Evolutionary conservation across 2,797 vertebrate genomes (phyloP).

Genomic region (Mormyrus proboscirostris): DNA sequence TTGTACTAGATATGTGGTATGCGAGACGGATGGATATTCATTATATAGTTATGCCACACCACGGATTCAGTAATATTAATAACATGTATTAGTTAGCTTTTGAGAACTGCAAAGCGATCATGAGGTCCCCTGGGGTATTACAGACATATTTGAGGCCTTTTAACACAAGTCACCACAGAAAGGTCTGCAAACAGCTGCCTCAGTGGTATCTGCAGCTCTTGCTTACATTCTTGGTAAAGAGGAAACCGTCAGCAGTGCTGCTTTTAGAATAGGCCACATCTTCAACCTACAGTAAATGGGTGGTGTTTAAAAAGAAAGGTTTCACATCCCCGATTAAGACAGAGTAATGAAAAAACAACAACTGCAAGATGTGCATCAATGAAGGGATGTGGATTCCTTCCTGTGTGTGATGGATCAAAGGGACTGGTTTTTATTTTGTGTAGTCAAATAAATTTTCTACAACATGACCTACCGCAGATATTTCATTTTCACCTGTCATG

Average conservation of each 20-base stretch:
- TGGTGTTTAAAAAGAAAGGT: neutral
- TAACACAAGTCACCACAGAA: neutral
- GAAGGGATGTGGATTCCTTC: neutral
- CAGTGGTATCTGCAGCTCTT: neutral
- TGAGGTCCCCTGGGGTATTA: neutral
- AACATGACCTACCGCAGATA: neutral
- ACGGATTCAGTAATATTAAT: neutral
- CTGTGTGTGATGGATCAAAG: neutral
- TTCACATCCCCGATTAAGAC: neutral
- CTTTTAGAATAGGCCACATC: constrained; percentile 11
- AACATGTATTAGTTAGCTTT: neutral
- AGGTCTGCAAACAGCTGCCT: neutral
- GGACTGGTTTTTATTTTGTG: neutral
- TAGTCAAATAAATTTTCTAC: neutral
- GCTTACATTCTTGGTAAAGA: constrained; percentile 11
- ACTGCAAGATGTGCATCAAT: neutral
- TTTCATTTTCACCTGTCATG: neutral
- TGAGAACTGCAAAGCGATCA: neutral
- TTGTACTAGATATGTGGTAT: neutral
- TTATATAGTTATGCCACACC: neutral
- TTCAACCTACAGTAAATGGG: neutral
- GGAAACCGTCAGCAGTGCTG: constrained; percentile 20
- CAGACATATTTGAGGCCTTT: neutral
- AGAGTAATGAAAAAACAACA: neutral
- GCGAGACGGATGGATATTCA: neutral